Percentiles rank a stretch among this genome's conserved stretches.
Evolutionary conservation across 2,888 invertebrate species (phyloP).

Genomic region (Trichogramma dendrolimi): DNA sequence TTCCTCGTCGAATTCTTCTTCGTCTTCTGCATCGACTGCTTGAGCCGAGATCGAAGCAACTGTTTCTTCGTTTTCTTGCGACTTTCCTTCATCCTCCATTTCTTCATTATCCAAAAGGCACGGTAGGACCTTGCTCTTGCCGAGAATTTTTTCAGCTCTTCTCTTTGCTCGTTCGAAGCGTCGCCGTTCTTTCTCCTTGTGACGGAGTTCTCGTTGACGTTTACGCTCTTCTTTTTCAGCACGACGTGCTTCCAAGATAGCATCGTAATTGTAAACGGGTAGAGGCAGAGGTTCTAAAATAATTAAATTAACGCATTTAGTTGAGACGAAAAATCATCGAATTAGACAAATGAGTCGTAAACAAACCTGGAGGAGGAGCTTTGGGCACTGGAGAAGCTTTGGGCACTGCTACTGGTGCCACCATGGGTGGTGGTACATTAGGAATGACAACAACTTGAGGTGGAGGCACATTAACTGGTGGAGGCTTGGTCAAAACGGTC

Average conservation of each 20-base stretch:
- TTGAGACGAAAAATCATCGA: too few species aligned
- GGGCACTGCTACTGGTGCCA: not conserved
- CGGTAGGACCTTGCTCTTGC: conserved; percentile 18
- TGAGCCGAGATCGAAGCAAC: conserved; percentile 13
- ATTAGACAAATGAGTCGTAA: too few species aligned
- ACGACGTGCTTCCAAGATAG: conserved; percentile 45
- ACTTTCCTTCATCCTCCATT: conserved; percentile 22
- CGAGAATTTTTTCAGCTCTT: conserved; percentile 33
- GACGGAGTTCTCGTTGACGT: conserved; percentile 38
- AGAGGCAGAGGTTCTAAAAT: conserved; percentile 34
- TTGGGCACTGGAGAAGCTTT: conserved; percentile 25
- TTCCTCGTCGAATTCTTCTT: conserved; percentile 36
- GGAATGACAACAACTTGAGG: conserved; percentile 12
- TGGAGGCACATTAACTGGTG: conserved; percentile 27
- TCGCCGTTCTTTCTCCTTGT: conserved; percentile 44
- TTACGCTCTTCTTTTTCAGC: conserved; percentile 48
- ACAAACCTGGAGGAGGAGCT: conserved; percentile 33
- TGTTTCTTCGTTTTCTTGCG: conserved; percentile 25
- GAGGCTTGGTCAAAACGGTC: conserved; percentile 33
- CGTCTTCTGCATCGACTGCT: conserved; percentile 33
- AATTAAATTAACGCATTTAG: too few species aligned
- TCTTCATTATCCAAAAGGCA: conserved; percentile 1
- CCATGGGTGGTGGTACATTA: not conserved
- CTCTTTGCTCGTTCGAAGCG: conserved; percentile 43
- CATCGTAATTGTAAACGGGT: conserved; percentile 49